Evolutionary conservation across 2,113 vertebrate species (phyloP).

Genomic region (Phaetusa simplex): DNA sequence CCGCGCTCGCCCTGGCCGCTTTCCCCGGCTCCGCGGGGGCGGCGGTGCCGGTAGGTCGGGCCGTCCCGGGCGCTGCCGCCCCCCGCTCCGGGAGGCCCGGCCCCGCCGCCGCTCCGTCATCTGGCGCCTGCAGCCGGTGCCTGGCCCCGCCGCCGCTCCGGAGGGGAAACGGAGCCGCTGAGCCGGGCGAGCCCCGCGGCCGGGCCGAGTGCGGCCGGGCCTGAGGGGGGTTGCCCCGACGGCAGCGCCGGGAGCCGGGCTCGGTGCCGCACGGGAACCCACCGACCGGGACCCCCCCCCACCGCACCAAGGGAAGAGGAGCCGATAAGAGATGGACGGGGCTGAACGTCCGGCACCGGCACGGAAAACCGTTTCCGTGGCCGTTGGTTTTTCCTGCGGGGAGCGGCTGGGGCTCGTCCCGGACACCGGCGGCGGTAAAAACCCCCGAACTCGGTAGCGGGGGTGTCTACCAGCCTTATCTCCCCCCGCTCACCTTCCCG

Average conservation of each 20-base stretch:
- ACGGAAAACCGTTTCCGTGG: neutral
- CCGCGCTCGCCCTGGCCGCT: neutral
- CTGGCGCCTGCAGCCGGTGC: neutral
- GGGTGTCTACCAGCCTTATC: rapidly evolving
- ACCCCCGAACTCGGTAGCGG: too few species aligned
- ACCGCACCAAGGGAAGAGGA: too few species aligned
- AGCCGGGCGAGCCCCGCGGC: neutral
- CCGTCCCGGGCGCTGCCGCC: neutral
- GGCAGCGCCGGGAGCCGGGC: neutral
- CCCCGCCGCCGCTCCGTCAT: too few species aligned
- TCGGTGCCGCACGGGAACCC: neutral
- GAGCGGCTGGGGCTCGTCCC: neutral
- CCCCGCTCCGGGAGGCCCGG: neutral
- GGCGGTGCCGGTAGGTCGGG: neutral
- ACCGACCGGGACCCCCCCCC: too few species aligned
- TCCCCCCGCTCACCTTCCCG: neutral
- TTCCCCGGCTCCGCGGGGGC: neutral
- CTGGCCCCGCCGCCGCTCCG: neutral
- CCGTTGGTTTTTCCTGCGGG: neutral
- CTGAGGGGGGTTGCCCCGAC: neutral
- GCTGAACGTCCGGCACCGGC: neutral
- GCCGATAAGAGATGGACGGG: neutral
- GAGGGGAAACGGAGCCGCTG: too few species aligned
- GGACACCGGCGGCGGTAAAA: neutral
- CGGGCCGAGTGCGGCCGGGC: too few species aligned